Base-by-base conservation (phyloP, 2,113 vertebrate genomes). In the Alouatta palliata region DNA sequence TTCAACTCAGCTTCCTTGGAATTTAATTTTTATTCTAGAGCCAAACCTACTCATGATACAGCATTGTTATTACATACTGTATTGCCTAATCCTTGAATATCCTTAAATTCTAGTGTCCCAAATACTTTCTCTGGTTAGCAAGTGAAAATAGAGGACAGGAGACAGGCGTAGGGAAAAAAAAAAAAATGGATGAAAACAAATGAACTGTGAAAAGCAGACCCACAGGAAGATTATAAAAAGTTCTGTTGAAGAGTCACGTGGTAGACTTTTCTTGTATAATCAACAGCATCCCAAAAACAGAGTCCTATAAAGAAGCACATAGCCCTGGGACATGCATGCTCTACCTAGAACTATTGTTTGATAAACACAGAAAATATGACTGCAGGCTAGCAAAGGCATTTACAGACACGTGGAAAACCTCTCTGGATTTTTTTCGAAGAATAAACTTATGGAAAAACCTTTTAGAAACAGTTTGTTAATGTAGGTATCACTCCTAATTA, bases 401-500 rank as follows among this genome's bases (percentile, higher is more conserved):
- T 96, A 79, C 64, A 95, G 37, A 64, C 20, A 84, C 10, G 27
- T 56, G 17, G 23, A 68, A 49, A 94, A 88, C 16, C 2, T 64
- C 27, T 88, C 10, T 68, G 4, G 27, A 73, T 80, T 92, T 97
- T 91, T 94, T 80, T 32, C 66, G 73, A 47, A 83, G 56, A 27
- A 32, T 86, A 71, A 97, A 52, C 81, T 95, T 77, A 85, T 54
- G 66, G 37, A 35, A 77, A 90, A 94, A 54, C 9, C 47, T 35
- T 75, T 93, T 97, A 89, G 70, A 93, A 93, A 87, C 4, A 77
- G 23, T 86, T 95, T 52, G 37, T 79, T 82, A 91, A 83, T 68
- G 73, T 87, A 93, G 47, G 82, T 92, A 73, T 91, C 79, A 97
- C 27, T 93, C 19, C 32, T 80, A 91, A 92, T 91, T 91, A 94